Percentiles rank a stretch among this genome's conserved stretches.
These are phyloP conservation scores for Cacajao melanocephalus DNA, from an alignment of 2,797 vertebrate species.

Conservation along the genomic window DNA sequence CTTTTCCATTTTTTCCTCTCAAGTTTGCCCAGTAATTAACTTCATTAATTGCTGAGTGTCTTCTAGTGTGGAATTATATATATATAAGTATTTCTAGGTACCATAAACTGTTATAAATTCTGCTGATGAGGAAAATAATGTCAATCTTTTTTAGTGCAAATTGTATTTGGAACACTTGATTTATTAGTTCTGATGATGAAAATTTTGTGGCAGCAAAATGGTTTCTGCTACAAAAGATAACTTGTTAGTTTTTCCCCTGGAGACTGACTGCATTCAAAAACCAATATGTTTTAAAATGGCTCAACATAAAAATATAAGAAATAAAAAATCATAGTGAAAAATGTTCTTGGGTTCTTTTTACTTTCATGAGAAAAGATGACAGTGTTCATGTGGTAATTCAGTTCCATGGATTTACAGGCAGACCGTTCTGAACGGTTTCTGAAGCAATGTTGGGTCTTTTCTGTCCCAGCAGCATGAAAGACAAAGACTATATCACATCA, in stretches of 20 bases:
- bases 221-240: constrained; percentile 82
- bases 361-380: constrained; percentile 74
- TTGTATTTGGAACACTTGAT: constrained; percentile 83
- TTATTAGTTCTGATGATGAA: constrained; percentile 81
- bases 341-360: constrained; percentile 82
- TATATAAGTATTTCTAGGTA: constrained; percentile 69
- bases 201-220: constrained; percentile 80
- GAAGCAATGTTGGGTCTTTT: constrained; percentile 85
- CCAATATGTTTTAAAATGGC: constrained; percentile 79
- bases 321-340: constrained; percentile 77
- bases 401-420: constrained; percentile 84
- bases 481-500: constrained; percentile 87
- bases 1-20: constrained; percentile 63
- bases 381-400: constrained; percentile 82
- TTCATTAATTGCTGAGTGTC: constrained; percentile 77
- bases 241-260: constrained; percentile 74
- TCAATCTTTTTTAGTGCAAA: constrained; percentile 85
- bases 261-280: constrained; percentile 81
- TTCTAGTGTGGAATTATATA: constrained; percentile 81
- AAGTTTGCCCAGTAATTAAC: constrained; percentile 77
- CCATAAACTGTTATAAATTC: constrained; percentile 77
- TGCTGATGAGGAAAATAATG: constrained; percentile 75
- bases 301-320: constrained; percentile 80
- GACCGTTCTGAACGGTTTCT: constrained; percentile 85
- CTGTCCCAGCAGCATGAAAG: constrained; percentile 88